Base-by-base conservation (phyloP, 2,888 invertebrate genomes). In the Papilio gigon region DNA sequence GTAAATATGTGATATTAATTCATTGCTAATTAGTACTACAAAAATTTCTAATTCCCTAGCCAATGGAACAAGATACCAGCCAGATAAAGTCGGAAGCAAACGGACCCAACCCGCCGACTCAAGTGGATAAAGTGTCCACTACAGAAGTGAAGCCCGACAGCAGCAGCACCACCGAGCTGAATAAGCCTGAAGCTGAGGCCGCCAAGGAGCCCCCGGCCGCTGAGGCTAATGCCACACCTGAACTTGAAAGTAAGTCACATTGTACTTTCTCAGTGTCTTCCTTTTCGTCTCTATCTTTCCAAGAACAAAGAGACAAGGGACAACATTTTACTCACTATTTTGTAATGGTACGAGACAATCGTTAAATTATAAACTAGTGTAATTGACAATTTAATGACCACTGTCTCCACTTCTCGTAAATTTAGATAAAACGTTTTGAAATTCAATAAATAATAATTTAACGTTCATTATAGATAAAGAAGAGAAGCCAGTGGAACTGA, bases 111-210 rank as follows among this genome's bases (percentile, higher is more conserved):
- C 84, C 90, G 0, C 91, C 91, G 0, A 91, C 91, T 0, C 91
- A 90, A 66, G 91, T 91, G 27, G 91, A 90, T 77, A 90, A 89
- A 56, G 89, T 91, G 4, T 90, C 91, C 25, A 91, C 91, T 0
- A 88, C 87, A 0, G 91, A 92, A 2, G 86, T 85, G 4, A 87
- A 87, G 71, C 78, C 83, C 0, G 88, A 89, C 8, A 80, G 82
- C 0, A 79, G 76, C 35, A 73, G 81, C 35, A 84, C 88, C n/a
- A 86, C 88, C 0, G 88, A 89, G 71, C 78, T 86, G 42, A 85
- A 87, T 72, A 78, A 87, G 68, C 82, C 82, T 0, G 80, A 78
- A 0, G 75, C 20, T 0, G 71, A 77, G 2, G 63, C 62, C 0
- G 75, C 77, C 60, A 80, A 83, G 65, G 84, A 83, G 1, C 64